Conservation (phyloP, 2,113 vertebrate genomes). For the Aspidoscelis tigris region DNA sequence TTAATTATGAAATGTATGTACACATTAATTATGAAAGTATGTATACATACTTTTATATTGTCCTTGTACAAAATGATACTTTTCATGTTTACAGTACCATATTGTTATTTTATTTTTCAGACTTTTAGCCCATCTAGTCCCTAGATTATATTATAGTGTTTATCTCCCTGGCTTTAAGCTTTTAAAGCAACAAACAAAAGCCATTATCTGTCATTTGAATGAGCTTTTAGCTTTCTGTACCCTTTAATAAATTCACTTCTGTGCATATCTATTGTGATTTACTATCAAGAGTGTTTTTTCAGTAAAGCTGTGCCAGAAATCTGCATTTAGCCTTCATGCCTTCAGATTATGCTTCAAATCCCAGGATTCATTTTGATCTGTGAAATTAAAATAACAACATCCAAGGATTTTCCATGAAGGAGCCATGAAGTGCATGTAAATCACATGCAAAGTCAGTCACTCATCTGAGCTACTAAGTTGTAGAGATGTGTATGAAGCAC, state of each 20-base stretch:
- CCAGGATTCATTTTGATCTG: neutral
- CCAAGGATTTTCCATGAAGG: neutral
- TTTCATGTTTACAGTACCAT: conserved; percentile 3
- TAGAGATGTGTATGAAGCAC: too few species aligned
- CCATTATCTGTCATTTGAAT: conserved; percentile 2
- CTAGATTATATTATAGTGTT: neutral
- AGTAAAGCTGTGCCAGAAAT: neutral
- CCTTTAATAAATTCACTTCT: conserved; percentile 5
- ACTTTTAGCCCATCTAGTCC: neutral
- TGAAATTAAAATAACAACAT: conserved; percentile 1
- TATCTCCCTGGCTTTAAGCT: neutral
- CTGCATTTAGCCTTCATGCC: neutral
- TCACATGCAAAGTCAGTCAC: neutral
- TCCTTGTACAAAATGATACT: neutral
- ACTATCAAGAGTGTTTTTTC: neutral
- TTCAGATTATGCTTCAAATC: neutral
- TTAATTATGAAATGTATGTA: too few species aligned
- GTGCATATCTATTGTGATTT: neutral
- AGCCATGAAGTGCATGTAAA: neutral
- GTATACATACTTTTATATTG: too few species aligned
- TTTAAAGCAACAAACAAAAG: conserved; percentile 10
- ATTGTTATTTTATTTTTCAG: neutral
- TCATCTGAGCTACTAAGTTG: too few species aligned
- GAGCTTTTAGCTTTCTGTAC: neutral
- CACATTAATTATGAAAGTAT: neutral